phyloP scores from a whole-genome alignment of 2,888 invertebrate genomes.

The Campopleginae sp. region DNA sequence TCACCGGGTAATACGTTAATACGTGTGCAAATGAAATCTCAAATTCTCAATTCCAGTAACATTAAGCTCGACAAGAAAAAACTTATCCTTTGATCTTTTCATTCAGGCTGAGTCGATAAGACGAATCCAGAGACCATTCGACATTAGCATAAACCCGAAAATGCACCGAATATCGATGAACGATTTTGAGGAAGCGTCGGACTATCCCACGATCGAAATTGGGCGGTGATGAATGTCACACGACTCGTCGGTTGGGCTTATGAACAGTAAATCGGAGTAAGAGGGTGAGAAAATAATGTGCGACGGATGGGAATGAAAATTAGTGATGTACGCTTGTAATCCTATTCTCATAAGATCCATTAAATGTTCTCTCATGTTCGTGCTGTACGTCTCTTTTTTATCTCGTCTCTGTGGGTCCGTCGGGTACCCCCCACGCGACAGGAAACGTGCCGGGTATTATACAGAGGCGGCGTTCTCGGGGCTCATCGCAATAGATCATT shows the following conservation, averaged over 20 bases:
- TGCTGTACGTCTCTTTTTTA: constrained; percentile 10
- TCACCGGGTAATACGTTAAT: constrained; percentile 11
- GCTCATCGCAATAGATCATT: constrained; percentile 81
- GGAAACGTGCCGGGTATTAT: constrained; percentile 82
- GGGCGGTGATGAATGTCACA: constrained; percentile 21
- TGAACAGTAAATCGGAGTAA: constrained; percentile 69
- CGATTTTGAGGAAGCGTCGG: background rate
- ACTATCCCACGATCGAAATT: constrained; percentile 25
- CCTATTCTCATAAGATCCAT: constrained; percentile 71
- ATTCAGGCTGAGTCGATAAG: constrained; percentile 58
- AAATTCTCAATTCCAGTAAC: constrained; percentile 42
- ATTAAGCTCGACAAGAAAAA: constrained; percentile 31
- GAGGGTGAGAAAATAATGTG: constrained; percentile 38
- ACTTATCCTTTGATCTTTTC: constrained; percentile 55
- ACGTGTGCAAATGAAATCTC: constrained; percentile 19
- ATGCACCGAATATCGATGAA: background rate
- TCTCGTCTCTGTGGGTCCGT: constrained; percentile 70
- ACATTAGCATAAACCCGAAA: constrained; percentile 5
- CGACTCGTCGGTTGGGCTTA: constrained; percentile 62
- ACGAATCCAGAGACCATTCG: background rate
- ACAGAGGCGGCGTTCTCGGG: constrained; percentile 75
- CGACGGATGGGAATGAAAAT: constrained; percentile 74
- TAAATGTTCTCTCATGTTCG: constrained; percentile 51
- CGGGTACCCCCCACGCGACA: constrained; percentile 79
- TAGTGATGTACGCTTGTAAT: constrained; percentile 79